A percentile compares a stretch with the other conserved stretches of the same genome.
These are phyloP conservation scores for Neotoxoptera formosana DNA, from an alignment of 1,140 invertebrate species.

Conservation along the genomic window DNA sequence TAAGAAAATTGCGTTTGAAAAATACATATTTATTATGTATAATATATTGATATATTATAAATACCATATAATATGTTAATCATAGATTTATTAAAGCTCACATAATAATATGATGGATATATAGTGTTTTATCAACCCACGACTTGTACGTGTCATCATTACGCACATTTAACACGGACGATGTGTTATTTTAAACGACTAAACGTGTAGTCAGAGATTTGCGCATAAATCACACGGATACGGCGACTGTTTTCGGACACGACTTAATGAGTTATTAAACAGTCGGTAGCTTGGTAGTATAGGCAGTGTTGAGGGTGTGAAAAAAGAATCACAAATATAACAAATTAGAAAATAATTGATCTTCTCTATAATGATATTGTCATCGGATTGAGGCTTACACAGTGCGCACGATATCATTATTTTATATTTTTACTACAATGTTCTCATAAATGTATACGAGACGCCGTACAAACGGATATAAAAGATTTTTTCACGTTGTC, in stretches of 20 bases:
- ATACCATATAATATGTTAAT: not conserved
- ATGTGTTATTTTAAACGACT: slow-evolving; percentile 44
- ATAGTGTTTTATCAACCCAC: not conserved
- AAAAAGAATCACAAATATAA: not conserved
- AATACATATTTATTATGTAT: not conserved
- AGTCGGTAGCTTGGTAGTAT: not conserved
- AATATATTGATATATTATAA: not conserved
- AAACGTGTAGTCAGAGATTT: slow-evolving; percentile 38
- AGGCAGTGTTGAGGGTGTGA: not conserved
- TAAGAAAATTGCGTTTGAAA: not conserved
- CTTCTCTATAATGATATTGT: not conserved
- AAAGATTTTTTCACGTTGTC: not conserved
- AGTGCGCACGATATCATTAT: not conserved
- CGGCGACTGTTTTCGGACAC: slow-evolving; percentile 1
- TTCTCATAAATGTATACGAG: not conserved
- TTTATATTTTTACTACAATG: not conserved
- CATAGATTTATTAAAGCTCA: not conserved
- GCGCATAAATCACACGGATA: slow-evolving; percentile 35
- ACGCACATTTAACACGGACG: not conserved
- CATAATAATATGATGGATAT: not conserved
- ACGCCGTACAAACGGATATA: not conserved
- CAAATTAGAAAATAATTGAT: slow-evolving; percentile 56
- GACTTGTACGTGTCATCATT: slow-evolving; percentile 28
- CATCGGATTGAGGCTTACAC: not conserved
- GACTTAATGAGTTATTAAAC: slow-evolving; percentile 50